These are phyloP conservation scores for Cygnus buccinator DNA, from an alignment of 2,113 vertebrate genomes.

Conservation along the genomic window DNA sequence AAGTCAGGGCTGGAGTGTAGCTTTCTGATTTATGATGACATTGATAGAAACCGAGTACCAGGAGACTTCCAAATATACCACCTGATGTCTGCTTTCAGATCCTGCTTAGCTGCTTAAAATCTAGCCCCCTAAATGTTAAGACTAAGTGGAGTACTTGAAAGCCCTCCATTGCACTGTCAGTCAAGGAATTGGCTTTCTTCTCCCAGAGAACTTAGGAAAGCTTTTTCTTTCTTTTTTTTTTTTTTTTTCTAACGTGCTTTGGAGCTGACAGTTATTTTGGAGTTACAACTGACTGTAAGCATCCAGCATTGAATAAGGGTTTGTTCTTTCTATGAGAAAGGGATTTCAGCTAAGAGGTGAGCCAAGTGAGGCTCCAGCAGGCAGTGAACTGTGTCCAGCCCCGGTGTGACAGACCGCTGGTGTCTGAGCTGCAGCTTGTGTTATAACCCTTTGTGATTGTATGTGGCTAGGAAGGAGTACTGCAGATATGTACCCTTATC, in stretches of 20 bases:
- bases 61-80: not conserved
- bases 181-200: not conserved
- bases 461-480: not conserved
- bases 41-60: not conserved
- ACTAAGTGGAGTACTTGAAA: not conserved
- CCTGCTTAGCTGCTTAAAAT: not conserved
- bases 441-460: not conserved
- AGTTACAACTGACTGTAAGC: not conserved
- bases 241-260: not conserved
- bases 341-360: not conserved
- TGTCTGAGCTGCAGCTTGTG: not conserved
- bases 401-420: fast-evolving
- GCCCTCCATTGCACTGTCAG: not conserved
- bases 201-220: not conserved
- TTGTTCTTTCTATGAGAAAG: not conserved
- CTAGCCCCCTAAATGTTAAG: not conserved
- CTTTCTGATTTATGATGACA: not conserved
- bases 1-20: not conserved
- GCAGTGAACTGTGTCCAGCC: not conserved
- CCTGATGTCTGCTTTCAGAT: not conserved
- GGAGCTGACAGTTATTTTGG: not conserved
- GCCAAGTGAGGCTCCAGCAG: not conserved
- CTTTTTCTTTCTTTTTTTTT: not conserved
- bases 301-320: not conserved
- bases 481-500: not conserved